Percentiles rank a stretch among this genome's conserved stretches.
Evolutionary conservation across 2,113 vertebrate species (phyloP).

Genomic region (Ivindomyrus marchei): DNA sequence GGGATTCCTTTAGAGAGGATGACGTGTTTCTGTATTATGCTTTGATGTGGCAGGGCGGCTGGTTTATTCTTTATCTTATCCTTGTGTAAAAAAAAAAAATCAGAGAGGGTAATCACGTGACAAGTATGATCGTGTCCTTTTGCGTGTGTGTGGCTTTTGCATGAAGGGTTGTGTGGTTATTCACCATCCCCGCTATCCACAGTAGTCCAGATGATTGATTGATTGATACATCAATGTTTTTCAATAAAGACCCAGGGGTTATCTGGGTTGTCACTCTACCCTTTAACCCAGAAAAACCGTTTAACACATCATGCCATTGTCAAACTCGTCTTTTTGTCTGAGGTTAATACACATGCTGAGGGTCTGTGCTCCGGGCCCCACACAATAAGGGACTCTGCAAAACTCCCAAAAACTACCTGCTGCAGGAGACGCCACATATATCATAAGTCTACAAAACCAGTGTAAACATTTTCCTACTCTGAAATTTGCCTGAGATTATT

Average conservation of each 20-base stretch:
- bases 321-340: neutral
- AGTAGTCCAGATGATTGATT: neutral
- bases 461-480: neutral
- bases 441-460: neutral
- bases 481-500: neutral
- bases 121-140: neutral
- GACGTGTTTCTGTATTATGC: neutral
- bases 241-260: neutral
- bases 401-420: neutral
- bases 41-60: neutral
- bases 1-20: neutral
- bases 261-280: neutral
- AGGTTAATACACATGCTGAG: neutral
- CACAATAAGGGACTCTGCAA: neutral
- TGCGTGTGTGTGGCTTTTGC: neutral
- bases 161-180: neutral
- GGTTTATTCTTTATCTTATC: neutral
- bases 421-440: neutral
- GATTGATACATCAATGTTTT: neutral
- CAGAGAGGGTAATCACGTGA: neutral
- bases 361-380: neutral
- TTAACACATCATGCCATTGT: neutral
- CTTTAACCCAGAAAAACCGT: neutral
- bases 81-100: neutral
- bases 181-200: neutral